Conservation (phyloP, 1,140 invertebrate species). For the Drosophila funebris region DNA sequence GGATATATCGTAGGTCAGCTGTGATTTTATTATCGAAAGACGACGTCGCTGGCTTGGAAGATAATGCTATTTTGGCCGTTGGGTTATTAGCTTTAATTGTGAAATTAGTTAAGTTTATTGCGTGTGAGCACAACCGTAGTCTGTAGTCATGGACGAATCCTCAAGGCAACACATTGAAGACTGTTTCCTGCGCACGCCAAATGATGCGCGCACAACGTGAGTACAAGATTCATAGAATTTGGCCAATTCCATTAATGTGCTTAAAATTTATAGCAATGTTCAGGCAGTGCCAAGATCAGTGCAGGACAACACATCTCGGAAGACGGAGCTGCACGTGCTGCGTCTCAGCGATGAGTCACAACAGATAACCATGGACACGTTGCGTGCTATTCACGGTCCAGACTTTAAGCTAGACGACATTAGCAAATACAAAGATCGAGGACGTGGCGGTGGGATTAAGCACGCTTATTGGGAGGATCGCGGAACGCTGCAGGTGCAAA, state of each 20-base stretch:
- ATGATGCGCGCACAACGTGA: conserved; percentile 85
- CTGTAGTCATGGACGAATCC: conserved; percentile 68
- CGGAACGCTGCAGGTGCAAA: conserved; percentile 89
- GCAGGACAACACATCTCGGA: conserved; percentile 84
- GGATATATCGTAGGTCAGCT: conserved; percentile 9
- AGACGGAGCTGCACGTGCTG: conserved; percentile 89
- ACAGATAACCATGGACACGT: conserved; percentile 88
- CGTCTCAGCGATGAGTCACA: conserved; percentile 87
- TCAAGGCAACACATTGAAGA: conserved; percentile 85
- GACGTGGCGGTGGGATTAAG: conserved; percentile 86
- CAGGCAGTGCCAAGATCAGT: conserved; percentile 47
- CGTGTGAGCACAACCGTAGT: background rate
- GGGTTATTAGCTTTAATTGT: conserved; percentile 32
- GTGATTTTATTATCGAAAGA: conserved; percentile 12
- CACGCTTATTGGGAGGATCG: conserved; percentile 90
- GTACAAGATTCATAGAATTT: background rate
- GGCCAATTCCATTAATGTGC: background rate
- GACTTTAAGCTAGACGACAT: conserved; percentile 86
- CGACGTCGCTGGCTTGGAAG: background rate
- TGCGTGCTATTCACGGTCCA: conserved; percentile 88
- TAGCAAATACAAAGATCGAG: conserved; percentile 87
- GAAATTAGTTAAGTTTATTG: conserved; percentile 19
- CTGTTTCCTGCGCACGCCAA: conserved; percentile 85
- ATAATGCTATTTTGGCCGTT: conserved; percentile 1
- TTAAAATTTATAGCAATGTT: conserved; percentile 52